Percentiles rank a stretch among this genome's conserved stretches.
These are phyloP conservation scores for Hanleya hanleyi DNA, from an alignment of 2,888 invertebrate species.

Conservation along the genomic window DNA sequence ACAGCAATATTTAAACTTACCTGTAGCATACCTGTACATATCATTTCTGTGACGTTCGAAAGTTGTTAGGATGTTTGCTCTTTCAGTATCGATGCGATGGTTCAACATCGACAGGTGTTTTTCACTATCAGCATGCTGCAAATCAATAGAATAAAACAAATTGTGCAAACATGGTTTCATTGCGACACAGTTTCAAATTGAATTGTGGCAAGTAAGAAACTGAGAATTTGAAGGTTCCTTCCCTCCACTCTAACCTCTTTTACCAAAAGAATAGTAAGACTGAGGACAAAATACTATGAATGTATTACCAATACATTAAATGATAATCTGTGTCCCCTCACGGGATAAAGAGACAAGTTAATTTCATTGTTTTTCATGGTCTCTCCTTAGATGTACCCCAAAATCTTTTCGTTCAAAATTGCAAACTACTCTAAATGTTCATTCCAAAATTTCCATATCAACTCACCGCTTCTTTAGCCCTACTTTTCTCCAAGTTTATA, in stretches of 20 bases:
- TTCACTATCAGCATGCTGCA: conserved; percentile 67
- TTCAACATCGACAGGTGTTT: conserved; percentile 55
- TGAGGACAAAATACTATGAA: not conserved
- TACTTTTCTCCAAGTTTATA: conserved; percentile 70
- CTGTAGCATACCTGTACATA: conserved; percentile 67
- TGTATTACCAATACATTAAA: too few species aligned
- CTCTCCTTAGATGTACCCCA: too few species aligned
- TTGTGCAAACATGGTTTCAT: not conserved
- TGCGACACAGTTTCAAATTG: too few species aligned
- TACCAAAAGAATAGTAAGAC: too few species aligned
- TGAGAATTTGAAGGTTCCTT: too few species aligned
- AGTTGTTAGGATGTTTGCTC: conserved; percentile 66
- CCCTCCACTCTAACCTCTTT: too few species aligned
- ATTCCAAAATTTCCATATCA: not conserved
- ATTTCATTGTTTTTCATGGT: too few species aligned
- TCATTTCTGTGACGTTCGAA: conserved; percentile 71
- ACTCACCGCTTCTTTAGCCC: conserved; percentile 70
- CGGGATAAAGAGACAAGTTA: too few species aligned
- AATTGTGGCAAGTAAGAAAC: too few species aligned
- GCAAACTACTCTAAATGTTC: not conserved
- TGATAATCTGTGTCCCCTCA: too few species aligned
- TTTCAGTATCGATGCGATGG: conserved; percentile 70
- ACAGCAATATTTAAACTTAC: too few species aligned
- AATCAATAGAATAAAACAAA: conserved; percentile 16
- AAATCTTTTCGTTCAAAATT: not conserved